A percentile compares a stretch with the other conserved stretches of the same genome.
Evolutionary conservation across 2,888 invertebrate genomes (phyloP).

Genomic region (Campoplex capitator): DNA sequence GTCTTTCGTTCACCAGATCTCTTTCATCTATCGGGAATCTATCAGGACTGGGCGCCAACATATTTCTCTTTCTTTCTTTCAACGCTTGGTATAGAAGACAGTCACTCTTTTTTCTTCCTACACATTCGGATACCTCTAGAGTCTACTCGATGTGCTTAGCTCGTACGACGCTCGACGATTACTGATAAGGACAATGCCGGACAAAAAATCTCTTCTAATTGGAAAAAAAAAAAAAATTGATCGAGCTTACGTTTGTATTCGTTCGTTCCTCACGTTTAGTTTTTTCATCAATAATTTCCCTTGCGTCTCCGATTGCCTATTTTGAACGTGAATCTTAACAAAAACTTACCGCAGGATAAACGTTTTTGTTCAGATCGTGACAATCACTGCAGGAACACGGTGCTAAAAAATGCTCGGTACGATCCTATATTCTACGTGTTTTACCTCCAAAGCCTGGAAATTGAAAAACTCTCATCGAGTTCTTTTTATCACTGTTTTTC

Average conservation of each 20-base stretch:
- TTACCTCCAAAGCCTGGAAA: not conserved
- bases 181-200: constrained; percentile 12
- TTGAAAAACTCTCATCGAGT: not conserved
- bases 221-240: not conserved
- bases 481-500: constrained; percentile 1
- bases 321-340: not conserved
- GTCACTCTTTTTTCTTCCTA: constrained; percentile 38
- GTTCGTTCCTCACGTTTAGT: not conserved
- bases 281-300: not conserved
- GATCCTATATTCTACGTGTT: not conserved
- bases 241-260: not conserved
- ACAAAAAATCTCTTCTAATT: constrained; percentile 3
- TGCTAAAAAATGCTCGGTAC: not conserved
- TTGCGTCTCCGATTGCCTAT: not conserved
- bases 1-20: constrained; percentile 42
- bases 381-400: not conserved
- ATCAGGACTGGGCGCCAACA: constrained; percentile 61
- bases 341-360: not conserved
- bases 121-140: not conserved
- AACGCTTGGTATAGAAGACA: constrained; percentile 33
- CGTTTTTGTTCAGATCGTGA: not conserved
- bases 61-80: constrained; percentile 56
- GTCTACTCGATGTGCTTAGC: not conserved
- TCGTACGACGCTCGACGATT: constrained; percentile 5
- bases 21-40: constrained; percentile 60